Conservation (phyloP, 1,140 invertebrate species). For the Neomicropteryx cornuta region DNA sequence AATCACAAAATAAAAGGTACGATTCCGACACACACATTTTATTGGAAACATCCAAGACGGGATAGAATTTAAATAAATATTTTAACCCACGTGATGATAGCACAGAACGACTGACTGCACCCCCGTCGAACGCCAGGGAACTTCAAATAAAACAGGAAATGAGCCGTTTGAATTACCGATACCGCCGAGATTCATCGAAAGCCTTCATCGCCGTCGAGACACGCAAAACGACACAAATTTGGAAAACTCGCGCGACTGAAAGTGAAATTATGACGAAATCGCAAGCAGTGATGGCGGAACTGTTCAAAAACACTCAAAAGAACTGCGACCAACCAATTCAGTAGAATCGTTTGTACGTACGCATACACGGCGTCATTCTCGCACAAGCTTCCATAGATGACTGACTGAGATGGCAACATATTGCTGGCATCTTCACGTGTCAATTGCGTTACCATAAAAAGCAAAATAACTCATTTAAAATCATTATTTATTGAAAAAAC, state of each 20-base stretch:
- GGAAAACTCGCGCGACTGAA: conserved; percentile 12
- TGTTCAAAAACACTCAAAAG: no score
- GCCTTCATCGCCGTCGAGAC: conserved; percentile 6
- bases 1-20: conserved; percentile 12
- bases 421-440: no score
- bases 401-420: no score
- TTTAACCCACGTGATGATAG: conserved; percentile 35
- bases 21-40: conserved; percentile 10
- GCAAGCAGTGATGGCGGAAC: neutral
- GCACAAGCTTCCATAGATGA: no score
- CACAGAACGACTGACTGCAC: neutral
- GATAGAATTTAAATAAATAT: conserved; percentile 25
- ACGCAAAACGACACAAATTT: conserved; percentile 14
- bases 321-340: no score
- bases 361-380: no score
- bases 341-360: no score
- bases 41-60: conserved; percentile 17
- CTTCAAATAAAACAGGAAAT: conserved; percentile 32
- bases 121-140: neutral
- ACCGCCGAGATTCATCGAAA: conserved; percentile 1
- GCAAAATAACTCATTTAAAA: no score
- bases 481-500: no score
- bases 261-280: conserved; percentile 17
- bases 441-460: no score
- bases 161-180: conserved; percentile 26